A percentile compares a stretch with the other conserved stretches of the same genome.
Conservation (phyloP, 2,113 vertebrate genomes). For the Artemisiospiza belli region DNA sequence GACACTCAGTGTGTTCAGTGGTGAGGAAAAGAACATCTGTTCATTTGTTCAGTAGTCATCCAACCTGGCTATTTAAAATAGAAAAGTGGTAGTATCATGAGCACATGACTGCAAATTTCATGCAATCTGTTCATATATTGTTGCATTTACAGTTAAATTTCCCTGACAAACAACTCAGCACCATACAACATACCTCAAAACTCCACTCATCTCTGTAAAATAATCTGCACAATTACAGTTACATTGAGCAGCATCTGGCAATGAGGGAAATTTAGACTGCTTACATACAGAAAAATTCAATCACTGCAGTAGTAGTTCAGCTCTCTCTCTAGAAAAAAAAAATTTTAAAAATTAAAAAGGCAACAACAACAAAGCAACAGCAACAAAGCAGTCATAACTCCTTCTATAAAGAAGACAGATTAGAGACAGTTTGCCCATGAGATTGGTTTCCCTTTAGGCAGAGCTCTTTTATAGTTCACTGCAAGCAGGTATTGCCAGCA, state of each 20-base stretch:
- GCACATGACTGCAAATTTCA: neutral
- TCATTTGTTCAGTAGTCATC: neutral
- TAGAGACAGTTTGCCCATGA: neutral
- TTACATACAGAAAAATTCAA: neutral
- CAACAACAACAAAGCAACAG: neutral
- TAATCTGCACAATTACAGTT: neutral
- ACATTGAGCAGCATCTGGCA: neutral
- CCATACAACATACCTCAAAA: neutral
- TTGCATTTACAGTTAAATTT: neutral
- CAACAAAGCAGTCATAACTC: neutral
- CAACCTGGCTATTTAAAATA: neutral
- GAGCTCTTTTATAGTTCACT: neutral
- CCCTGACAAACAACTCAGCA: neutral
- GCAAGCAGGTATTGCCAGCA: neutral
- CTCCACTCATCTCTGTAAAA: neutral
- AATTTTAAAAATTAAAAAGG: neutral
- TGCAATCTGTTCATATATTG: neutral
- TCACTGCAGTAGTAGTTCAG: neutral
- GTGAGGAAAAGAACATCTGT: neutral
- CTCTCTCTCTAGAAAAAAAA: neutral
- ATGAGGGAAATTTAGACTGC: neutral
- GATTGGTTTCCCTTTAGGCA: neutral
- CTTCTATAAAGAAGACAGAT: neutral
- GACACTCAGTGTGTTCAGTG: neutral
- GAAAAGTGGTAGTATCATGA: neutral